phyloP scores from a whole-genome alignment of 1,140 invertebrate species.

The Andrena cerasifolii region DNA sequence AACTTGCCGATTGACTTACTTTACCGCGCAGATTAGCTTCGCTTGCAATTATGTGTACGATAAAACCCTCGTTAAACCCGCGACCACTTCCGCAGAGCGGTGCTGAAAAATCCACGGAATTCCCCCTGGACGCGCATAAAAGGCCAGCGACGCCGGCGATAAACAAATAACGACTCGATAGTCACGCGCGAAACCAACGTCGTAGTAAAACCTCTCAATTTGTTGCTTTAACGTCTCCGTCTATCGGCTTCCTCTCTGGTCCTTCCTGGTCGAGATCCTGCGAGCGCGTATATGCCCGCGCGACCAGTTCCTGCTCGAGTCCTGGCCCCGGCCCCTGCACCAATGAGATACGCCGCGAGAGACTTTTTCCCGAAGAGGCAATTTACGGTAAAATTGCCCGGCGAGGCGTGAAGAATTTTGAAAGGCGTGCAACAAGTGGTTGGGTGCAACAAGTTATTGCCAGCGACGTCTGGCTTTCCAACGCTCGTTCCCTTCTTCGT shows the following conservation, averaged over 20 bases:
- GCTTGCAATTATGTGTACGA: no score
- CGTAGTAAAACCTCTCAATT: slow-evolving; percentile 60
- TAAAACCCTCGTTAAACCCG: no score
- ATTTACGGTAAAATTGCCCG: slow-evolving; percentile 76
- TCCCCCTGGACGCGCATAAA: not conserved
- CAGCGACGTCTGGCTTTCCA: slow-evolving; percentile 70
- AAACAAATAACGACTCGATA: slow-evolving; percentile 25
- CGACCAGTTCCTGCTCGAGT: slow-evolving; percentile 29
- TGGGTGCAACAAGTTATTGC: slow-evolving; percentile 78
- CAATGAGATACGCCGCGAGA: slow-evolving; percentile 68
- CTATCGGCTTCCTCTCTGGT: slow-evolving; percentile 50
- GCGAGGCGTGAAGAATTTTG: slow-evolving; percentile 78
- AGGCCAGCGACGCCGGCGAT: not conserved
- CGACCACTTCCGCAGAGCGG: not conserved
- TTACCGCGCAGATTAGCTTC: no score
- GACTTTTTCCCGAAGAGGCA: slow-evolving; percentile 71
- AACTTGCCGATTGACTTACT: no score
- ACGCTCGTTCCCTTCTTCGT: slow-evolving; percentile 42
- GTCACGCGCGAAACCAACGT: not conserved
- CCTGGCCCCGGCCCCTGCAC: slow-evolving; percentile 36
- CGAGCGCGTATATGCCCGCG: not conserved
- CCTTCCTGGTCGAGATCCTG: slow-evolving; percentile 36
- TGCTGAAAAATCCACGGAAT: not conserved
- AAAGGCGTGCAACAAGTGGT: slow-evolving; percentile 78
- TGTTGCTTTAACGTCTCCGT: slow-evolving; percentile 46